A percentile compares a stretch with the other conserved stretches of the same genome.
Conservation (phyloP, 1,140 invertebrate genomes). For the Bathynomus jamesi region DNA sequence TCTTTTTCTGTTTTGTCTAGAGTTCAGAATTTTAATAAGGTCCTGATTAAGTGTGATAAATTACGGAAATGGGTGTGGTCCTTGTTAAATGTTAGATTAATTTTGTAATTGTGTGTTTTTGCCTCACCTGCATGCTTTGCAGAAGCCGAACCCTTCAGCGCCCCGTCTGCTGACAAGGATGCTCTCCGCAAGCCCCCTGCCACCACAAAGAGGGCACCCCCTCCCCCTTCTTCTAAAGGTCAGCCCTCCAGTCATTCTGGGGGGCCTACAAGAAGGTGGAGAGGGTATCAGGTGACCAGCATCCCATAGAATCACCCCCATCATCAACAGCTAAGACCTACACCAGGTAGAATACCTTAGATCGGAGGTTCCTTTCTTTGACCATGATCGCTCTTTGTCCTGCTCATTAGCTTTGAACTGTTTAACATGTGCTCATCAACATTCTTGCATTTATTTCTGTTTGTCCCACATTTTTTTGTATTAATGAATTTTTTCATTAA, state of each 20-base stretch:
- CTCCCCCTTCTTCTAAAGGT: constrained; percentile 1
- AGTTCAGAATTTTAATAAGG: neutral
- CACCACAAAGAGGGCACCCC: constrained; percentile 3
- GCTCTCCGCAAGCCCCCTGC: constrained; percentile 23
- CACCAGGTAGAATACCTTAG: neutral
- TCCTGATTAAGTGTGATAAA: neutral
- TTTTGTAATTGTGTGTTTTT: neutral
- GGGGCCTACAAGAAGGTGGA: constrained; percentile 9
- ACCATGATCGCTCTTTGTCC: neutral
- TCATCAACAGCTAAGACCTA: neutral
- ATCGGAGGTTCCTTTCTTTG: neutral
- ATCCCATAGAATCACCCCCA: neutral
- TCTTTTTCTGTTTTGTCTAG: neutral
- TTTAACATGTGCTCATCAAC: neutral
- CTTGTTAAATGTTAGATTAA: neutral
- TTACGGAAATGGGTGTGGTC: neutral
- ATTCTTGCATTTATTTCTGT: neutral
- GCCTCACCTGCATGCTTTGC: constrained; percentile 14
- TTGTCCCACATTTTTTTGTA: neutral
- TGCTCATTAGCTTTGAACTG: neutral
- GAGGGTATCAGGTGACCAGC: neutral
- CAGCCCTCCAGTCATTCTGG: neutral
- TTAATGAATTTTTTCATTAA: neutral
- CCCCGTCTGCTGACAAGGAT: constrained; percentile 34
- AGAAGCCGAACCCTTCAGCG: constrained; percentile 32